These are phyloP conservation scores for Phyto melanocephala DNA, from an alignment of 2,888 invertebrate genomes.

Conservation along the genomic window DNA sequence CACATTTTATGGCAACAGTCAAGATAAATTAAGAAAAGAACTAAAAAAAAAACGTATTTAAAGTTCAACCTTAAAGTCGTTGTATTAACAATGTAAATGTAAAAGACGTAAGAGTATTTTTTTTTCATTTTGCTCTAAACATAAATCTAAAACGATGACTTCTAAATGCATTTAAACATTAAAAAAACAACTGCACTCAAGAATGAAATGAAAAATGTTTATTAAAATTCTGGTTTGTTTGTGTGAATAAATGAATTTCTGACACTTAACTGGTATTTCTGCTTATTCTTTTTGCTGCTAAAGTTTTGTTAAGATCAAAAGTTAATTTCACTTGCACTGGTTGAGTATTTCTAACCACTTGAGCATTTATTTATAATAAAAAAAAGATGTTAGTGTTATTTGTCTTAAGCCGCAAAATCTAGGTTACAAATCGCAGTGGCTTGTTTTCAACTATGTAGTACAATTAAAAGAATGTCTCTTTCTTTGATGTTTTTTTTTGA, in stretches of 20 bases:
- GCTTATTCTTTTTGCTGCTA: neutral
- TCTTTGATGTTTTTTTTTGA: neutral
- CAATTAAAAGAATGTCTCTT: neutral
- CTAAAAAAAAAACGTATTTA: no score
- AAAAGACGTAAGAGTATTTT: neutral
- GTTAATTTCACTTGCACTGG: constrained; percentile 46
- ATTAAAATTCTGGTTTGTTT: constrained; percentile 20
- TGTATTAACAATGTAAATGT: neutral
- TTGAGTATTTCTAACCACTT: constrained; percentile 2
- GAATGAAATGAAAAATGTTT: constrained; percentile 3
- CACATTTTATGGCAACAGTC: neutral
- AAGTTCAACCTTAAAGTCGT: neutral
- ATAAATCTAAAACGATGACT: no score
- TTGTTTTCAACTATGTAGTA: neutral
- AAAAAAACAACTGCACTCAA: neutral
- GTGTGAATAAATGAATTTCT: constrained; percentile 8
- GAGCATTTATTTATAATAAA: neutral
- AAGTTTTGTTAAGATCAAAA: constrained; percentile 15
- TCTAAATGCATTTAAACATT: neutral
- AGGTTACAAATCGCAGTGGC: neutral
- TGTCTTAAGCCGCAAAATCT: neutral
- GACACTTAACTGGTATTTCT: constrained; percentile 35
- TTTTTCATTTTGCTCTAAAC: neutral
- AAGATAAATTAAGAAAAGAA: no score
- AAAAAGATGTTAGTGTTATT: neutral